phyloP scores from a whole-genome alignment of 2,113 vertebrate genomes.

The Arenaria interpres region DNA sequence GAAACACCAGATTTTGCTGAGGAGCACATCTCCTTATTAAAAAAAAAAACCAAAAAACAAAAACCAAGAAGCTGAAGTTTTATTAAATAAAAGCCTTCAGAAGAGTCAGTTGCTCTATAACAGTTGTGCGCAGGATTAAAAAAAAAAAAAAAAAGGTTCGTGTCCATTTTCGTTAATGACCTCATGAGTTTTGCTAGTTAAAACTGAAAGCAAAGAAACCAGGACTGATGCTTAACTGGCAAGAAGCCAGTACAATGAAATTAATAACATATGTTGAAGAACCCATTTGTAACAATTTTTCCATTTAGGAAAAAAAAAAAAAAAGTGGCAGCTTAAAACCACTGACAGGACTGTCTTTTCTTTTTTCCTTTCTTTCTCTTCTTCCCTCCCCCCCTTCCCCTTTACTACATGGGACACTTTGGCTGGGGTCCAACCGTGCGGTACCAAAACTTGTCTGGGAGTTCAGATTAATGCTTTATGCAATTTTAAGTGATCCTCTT shows the following conservation, averaged over 20 bases:
- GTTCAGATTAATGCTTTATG: slow-evolving; percentile 65
- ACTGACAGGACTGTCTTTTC: slow-evolving; percentile 75
- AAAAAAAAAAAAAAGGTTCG: slow-evolving; percentile 17
- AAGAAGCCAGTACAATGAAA: slow-evolving; percentile 78
- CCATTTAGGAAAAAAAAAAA: slow-evolving; percentile 67
- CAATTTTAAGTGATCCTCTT: slow-evolving; percentile 43
- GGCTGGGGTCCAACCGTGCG: slow-evolving; percentile 21
- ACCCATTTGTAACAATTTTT: slow-evolving; percentile 83
- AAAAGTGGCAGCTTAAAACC: slow-evolving; percentile 73
- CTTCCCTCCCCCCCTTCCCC: background rate
- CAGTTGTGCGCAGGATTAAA: slow-evolving; percentile 48
- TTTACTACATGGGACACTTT: slow-evolving; percentile 32
- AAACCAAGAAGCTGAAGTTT: slow-evolving; percentile 10
- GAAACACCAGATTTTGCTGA: slow-evolving; percentile 59
- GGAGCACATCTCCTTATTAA: slow-evolving; percentile 52
- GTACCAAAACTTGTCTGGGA: slow-evolving; percentile 60
- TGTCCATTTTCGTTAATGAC: slow-evolving; percentile 81
- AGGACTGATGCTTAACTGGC: slow-evolving; percentile 78
- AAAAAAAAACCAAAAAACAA: slow-evolving; percentile 30
- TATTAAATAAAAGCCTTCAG: slow-evolving; percentile 65
- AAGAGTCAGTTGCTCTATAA: slow-evolving; percentile 67
- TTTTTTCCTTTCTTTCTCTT: slow-evolving; percentile 39
- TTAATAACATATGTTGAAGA: slow-evolving; percentile 86
- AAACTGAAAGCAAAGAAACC: slow-evolving; percentile 80
- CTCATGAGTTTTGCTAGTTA: slow-evolving; percentile 81